Base-by-base conservation (phyloP, 2,888 invertebrate species). In the Laothoe populi region DNA sequence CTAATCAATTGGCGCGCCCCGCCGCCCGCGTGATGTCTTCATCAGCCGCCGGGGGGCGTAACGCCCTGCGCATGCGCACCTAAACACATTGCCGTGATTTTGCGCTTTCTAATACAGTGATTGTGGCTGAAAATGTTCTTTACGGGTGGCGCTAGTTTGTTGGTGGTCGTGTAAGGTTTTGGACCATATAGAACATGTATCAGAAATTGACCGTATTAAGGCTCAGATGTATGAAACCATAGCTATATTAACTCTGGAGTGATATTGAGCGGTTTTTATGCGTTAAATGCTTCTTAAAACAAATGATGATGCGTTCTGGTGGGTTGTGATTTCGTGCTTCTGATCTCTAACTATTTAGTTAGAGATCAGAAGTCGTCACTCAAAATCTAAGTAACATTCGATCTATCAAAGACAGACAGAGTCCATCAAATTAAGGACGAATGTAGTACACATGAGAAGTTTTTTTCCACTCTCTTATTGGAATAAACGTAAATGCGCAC, bases 1-100 rank as follows among this genome's bases (percentile, higher is more conserved):
- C 91, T 91, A 92, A 92, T 92, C 92, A 92, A 92, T 92, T 90
- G 90, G 82, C 82, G 83, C 80, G 85, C 84, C 70, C 84, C 81
- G 83, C 79, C 84, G 84, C 69, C 84, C 81, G 82, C 87, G 84
- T 92, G 92, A 92, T 92, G 92, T 90, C 92, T 92, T 92, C 92
- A 92, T 92, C 90, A 89, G 89, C 73, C 80, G 91, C 92, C 88
- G 71, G 84, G 78, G 82, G 91, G 90, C 86, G 88, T 81, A 86
- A 88, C 90, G 91, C 91, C 91, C 86, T 85, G 83, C 86, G 82
- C 84, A 73, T 75, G 81, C 78, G 73, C 79, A 79, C 73, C 79
- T 77, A 79, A 69, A 58, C 62, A 24, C 57, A 44, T 57, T 31
- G 63, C 53, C 53, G 53, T 53, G 53, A 46, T 64, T 66, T 68